These are phyloP conservation scores for Palaemon carinicauda DNA, from an alignment of 1,140 invertebrate genomes.

Conservation along the genomic window DNA sequence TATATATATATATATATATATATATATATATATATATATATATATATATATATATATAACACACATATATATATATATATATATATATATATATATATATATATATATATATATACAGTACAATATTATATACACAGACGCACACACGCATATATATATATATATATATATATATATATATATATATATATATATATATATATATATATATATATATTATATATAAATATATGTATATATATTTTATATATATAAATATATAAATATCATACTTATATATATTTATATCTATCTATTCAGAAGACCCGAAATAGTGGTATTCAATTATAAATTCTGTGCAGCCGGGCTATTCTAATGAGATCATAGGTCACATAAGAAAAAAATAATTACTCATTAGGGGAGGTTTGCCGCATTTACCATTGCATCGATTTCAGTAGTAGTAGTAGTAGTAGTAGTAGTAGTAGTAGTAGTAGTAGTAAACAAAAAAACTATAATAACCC, in stretches of 20 bases:
- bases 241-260: slow-evolving; percentile 18
- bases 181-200: neutral
- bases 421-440: too few species aligned
- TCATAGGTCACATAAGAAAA: too few species aligned
- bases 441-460: too few species aligned
- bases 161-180: neutral
- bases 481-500: too few species aligned
- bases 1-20: too few species aligned
- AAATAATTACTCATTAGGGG: too few species aligned
- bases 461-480: too few species aligned
- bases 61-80: neutral
- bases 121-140: too few species aligned
- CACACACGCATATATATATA: neutral
- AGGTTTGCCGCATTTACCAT: too few species aligned
- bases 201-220: neutral
- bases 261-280: neutral
- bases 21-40: too few species aligned
- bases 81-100: neutral
- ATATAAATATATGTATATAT: slow-evolving; percentile 3
- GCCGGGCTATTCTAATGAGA: neutral
- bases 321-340: neutral
- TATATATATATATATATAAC: too few species aligned
- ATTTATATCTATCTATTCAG: neutral
- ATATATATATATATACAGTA: neutral
- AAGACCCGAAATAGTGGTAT: neutral